phyloP scores from a whole-genome alignment of 2,113 vertebrate genomes.

The Hippocampus barbouri region DNA sequence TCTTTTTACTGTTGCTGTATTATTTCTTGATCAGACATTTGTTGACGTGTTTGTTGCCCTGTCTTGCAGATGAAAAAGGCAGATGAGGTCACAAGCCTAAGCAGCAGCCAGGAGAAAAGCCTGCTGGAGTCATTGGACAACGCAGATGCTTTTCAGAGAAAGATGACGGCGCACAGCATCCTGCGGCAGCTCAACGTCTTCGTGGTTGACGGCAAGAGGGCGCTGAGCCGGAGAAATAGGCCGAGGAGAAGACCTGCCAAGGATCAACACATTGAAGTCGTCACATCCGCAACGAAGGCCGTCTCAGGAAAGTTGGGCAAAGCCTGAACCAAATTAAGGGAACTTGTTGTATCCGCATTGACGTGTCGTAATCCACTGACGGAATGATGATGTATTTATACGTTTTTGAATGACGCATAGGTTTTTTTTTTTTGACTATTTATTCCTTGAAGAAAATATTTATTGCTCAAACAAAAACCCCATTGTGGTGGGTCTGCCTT shows the following conservation, averaged over 20 bases:
- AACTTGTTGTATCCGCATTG: neutral
- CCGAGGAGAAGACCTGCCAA: neutral
- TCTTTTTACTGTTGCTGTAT: neutral
- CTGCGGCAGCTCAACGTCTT: constrained; percentile 72
- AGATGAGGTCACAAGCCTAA: constrained; percentile 24
- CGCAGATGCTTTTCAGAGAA: constrained; percentile 60
- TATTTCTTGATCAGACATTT: neutral
- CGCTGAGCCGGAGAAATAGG: constrained; percentile 42
- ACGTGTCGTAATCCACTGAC: neutral
- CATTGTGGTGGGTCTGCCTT: neutral
- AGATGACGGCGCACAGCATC: constrained; percentile 67
- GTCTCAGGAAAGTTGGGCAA: neutral
- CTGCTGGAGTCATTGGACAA: constrained; percentile 49
- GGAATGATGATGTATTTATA: neutral
- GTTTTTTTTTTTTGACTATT: neutral
- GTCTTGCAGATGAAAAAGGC: constrained; percentile 66
- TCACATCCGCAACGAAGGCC: neutral
- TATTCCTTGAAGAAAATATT: neutral
- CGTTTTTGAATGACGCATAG: constrained; percentile 1
- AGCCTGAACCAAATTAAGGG: neutral
- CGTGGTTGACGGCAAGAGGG: constrained; percentile 69
- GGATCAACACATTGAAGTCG: too few species aligned
- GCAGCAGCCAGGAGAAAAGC: constrained; percentile 31
- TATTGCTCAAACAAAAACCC: neutral
- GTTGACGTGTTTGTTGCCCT: neutral